Percentiles rank a stretch among this genome's conserved stretches.
phyloP scores from a whole-genome alignment of 2,113 vertebrate genomes.

The Sminthopsis crassicaudata region DNA sequence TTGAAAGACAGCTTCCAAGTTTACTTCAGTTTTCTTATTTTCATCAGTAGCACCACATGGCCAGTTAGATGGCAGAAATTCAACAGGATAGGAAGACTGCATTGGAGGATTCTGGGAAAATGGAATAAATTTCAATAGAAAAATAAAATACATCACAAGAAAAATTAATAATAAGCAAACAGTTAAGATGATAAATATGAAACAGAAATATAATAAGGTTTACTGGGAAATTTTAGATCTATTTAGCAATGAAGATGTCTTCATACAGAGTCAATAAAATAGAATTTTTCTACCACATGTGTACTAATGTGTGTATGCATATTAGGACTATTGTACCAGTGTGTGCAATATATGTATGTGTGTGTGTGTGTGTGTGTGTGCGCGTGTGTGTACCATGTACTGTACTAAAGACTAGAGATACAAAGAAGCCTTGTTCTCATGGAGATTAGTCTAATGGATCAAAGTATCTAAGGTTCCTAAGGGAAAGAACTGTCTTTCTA shows the following conservation, averaged over 20 bases:
- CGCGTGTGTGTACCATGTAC: neutral
- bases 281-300: constrained; percentile 10
- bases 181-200: constrained; percentile 59
- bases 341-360: too few relatives aligned
- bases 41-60: constrained; percentile 77
- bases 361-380: too few relatives aligned
- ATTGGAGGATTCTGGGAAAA: constrained; percentile 81
- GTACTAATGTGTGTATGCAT: too few relatives aligned
- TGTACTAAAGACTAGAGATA: constrained; percentile 3
- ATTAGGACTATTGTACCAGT: too few relatives aligned
- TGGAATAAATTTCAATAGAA: constrained; percentile 67
- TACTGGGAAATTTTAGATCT: constrained; percentile 51
- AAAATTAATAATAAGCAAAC: constrained; percentile 58
- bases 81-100: constrained; percentile 82
- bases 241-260: constrained; percentile 30
- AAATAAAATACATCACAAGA: constrained; percentile 55
- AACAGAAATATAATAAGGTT: constrained; percentile 39
- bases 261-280: constrained; percentile 33
- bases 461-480: neutral
- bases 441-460: neutral
- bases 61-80: constrained; percentile 77
- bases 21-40: constrained; percentile 82
- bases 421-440: neutral
- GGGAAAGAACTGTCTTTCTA: neutral
- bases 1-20: constrained; percentile 87